Conservation (phyloP, 2,113 vertebrate species). For the human region GRCh38 chr13:60107501-60108000, state of each 20-base stretch:
- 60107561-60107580: not conserved
- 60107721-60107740: not conserved
- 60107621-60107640: not conserved
- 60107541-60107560: not conserved
- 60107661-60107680: conserved; percentile 1
- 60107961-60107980: not conserved
- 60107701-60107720: conserved; percentile 44
- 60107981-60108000: conserved; percentile 34
- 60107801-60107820: conserved; percentile 11
- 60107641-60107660: not conserved
- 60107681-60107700: not conserved
- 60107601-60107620: conserved; percentile 32
- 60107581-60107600: not conserved
- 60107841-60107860: not conserved
- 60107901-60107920: not conserved
- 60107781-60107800: not conserved
- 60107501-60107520: conserved; percentile 12
- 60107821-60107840: conserved; percentile 36
- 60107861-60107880: not conserved
- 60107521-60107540: not conserved
- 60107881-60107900: not conserved
- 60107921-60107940: not conserved
- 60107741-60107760: not conserved
- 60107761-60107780: conserved; percentile 41
- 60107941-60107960: not conserved